Evolutionary conservation across 2,113 vertebrate genomes (phyloP).

Genomic region (Paramisgurnus dabryanus): DNA sequence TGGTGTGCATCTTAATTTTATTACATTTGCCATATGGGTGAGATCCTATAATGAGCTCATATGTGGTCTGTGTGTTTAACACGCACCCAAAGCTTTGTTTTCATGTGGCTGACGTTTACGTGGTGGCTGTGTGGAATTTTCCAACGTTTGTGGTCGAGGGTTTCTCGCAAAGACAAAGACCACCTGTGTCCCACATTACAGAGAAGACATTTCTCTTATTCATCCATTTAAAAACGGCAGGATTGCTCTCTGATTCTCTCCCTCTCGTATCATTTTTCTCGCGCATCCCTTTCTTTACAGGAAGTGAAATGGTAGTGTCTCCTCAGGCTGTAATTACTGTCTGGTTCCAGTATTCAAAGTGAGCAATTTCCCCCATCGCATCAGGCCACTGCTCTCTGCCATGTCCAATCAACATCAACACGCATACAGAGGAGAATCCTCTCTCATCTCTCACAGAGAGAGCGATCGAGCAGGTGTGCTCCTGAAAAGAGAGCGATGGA

Average conservation of each 20-base stretch:
- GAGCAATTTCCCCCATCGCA: slow-evolving; percentile 58
- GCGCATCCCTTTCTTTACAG: not conserved
- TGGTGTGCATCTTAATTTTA: slow-evolving; percentile 7
- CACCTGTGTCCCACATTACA: not conserved
- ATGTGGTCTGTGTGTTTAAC: not conserved
- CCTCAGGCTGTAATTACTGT: slow-evolving; percentile 55
- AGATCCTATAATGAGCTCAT: not conserved
- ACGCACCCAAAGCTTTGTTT: not conserved
- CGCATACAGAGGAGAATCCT: slow-evolving; percentile 48
- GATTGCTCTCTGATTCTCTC: not conserved
- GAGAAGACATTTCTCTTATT: slow-evolving; percentile 6
- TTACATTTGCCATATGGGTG: not conserved
- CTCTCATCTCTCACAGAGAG: slow-evolving; percentile 42
- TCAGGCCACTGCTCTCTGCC: slow-evolving; percentile 60
- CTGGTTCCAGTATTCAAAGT: slow-evolving; percentile 60
- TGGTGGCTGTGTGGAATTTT: slow-evolving; percentile 29
- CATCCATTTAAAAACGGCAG: not conserved
- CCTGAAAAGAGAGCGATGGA: slow-evolving; percentile 13
- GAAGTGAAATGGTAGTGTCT: slow-evolving; percentile 35
- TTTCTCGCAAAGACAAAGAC: not conserved
- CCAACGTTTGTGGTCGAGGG: slow-evolving; percentile 28
- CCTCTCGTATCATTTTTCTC: not conserved
- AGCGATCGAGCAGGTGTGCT: not conserved
- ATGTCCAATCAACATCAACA: slow-evolving; percentile 64
- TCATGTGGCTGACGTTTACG: not conserved